Evolutionary conservation across 2,888 invertebrate genomes (phyloP), one percentile per base, ranked within the genome.

Genomic region (Gymnoscelis rufifasciata): DNA sequence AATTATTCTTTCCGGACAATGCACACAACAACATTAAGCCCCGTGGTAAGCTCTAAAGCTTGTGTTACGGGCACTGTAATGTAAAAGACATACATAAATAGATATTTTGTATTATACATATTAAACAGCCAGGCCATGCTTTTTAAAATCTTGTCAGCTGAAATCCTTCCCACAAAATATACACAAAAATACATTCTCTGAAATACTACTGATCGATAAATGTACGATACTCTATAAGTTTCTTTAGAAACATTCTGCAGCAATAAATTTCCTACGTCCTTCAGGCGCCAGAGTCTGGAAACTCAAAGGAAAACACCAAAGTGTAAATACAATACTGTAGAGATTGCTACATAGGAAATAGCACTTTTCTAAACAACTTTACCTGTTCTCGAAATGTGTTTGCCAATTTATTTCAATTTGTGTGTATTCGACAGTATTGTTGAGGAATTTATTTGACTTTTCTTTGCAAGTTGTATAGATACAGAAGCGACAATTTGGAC

Each of bases 231-330:
- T 26, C 26, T 26, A 6, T 26, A 7, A 26, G n/a, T 36, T 14
- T 35, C 11, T 30, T 30, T 11, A 37, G 57, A 29, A 39, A 54
- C 43, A 52, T 53, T 58, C 59, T 59, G 60, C 64, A 56, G 69
- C 72, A 74, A 78, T 81, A 78, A 73, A 80, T 75, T 78, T 62
- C 62, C 69, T 76, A 69, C 73, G 68, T 66, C 62, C 65, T 74
- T 75, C 64, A 66, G 62, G 53, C 66, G 75, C 78, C 72, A 71
- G 72, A 70, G 62, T 62, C 68, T 70, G 74, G 69, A 74, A 66
- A 75, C 74, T 70, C 66, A 64, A 31, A 50, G 38, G 38, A 43
- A 51, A 51, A 51, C 38, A 44, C 29, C 29, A 30, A 29, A 40
- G 60, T 64, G 68, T 75, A 77, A 76, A 80, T 74, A 74, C 69